Evolutionary conservation across 2,113 vertebrate genomes (phyloP).

Genomic region (Salvator merianae): DNA sequence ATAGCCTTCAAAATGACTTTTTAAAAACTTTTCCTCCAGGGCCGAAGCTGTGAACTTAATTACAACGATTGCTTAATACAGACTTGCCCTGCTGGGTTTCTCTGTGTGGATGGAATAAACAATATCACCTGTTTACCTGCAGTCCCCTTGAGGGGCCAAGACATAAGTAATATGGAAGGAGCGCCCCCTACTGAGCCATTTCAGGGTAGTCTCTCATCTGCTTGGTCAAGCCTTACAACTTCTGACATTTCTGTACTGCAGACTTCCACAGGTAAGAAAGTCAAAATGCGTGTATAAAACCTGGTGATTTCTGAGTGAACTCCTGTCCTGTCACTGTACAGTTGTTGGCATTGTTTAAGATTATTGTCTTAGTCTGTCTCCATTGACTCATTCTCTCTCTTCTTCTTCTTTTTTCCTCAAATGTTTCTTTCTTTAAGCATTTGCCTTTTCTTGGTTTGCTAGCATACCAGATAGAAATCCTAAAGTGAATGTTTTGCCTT

Average conservation of each 20-base stretch:
- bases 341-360: background rate
- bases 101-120: slow-evolving; percentile 83
- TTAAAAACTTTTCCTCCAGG: slow-evolving; percentile 66
- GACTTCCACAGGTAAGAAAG: slow-evolving; percentile 46
- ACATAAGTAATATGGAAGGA: slow-evolving; percentile 38
- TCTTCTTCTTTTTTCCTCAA: fast-evolving
- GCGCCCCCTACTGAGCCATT: slow-evolving; percentile 47
- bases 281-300: background rate
- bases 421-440: background rate
- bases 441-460: slow-evolving; percentile 5
- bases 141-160: slow-evolving; percentile 31
- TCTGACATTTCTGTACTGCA: background rate
- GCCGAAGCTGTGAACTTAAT: slow-evolving; percentile 83
- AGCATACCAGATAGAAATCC: background rate
- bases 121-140: slow-evolving; percentile 78
- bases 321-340: background rate
- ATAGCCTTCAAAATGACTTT: slow-evolving; percentile 33
- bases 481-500: no score
- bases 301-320: background rate
- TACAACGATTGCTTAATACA: slow-evolving; percentile 83
- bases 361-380: background rate
- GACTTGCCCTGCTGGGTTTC: slow-evolving; percentile 78
- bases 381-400: slow-evolving; percentile 1
- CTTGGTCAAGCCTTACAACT: slow-evolving; percentile 1
- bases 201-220: slow-evolving; percentile 41